A percentile compares a stretch with the other conserved stretches of the same genome.
phyloP scores from a whole-genome alignment of 2,797 vertebrate species.

The Catamblyrhynchus diadema region DNA sequence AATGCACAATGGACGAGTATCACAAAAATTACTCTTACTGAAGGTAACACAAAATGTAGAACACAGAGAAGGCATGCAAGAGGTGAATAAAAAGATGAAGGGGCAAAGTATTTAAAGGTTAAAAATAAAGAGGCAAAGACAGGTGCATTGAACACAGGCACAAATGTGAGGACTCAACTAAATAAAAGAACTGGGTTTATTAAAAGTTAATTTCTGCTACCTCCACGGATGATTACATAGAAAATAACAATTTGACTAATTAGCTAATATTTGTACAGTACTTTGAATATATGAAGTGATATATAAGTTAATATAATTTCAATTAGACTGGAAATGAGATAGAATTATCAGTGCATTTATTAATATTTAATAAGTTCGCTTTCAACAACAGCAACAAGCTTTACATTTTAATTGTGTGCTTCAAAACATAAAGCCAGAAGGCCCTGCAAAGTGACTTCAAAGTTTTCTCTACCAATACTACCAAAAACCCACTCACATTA shows the following conservation, averaged over 20 bases:
- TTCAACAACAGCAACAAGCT: conserved; percentile 43
- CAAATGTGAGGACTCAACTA: background rate
- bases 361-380: conserved; percentile 40
- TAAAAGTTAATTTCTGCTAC: conserved; percentile 45
- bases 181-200: conserved; percentile 10
- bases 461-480: background rate
- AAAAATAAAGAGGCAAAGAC: background rate
- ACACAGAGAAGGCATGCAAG: background rate
- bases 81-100: background rate
- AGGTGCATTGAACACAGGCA: background rate
- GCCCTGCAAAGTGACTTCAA: background rate
- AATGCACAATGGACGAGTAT: background rate
- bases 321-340: conserved; percentile 60
- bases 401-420: conserved; percentile 57
- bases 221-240: conserved; percentile 34
- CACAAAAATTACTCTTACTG: background rate
- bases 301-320: conserved; percentile 61
- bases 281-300: conserved; percentile 44
- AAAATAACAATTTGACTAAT: conserved; percentile 65
- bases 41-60: background rate
- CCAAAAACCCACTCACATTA: background rate
- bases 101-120: background rate
- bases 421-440: background rate
- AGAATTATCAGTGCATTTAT: conserved; percentile 55
- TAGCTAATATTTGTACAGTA: conserved; percentile 62